Conservation (phyloP, 2,113 vertebrate genomes). For the Paramormyrops kingsleyae region DNA sequence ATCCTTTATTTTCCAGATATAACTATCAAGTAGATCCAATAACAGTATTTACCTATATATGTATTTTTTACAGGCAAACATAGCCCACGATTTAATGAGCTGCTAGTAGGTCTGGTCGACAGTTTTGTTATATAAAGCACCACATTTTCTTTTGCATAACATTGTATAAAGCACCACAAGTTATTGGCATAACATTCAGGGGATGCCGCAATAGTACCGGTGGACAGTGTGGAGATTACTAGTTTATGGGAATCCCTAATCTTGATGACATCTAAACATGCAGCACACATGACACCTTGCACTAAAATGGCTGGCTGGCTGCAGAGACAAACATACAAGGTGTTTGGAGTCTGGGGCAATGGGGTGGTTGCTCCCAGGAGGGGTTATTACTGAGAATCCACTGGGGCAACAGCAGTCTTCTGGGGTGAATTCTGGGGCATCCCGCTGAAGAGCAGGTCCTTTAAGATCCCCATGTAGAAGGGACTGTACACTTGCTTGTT, state of each 20-base stretch:
- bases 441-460: constrained; percentile 71
- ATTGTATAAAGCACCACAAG: constrained; percentile 11
- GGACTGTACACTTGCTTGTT: constrained; percentile 86
- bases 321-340: neutral
- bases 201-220: neutral
- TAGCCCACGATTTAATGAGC: constrained; percentile 7
- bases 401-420: constrained; percentile 25
- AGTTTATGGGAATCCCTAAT: neutral
- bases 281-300: neutral
- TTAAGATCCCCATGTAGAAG: constrained; percentile 83
- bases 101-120: neutral
- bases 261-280: neutral
- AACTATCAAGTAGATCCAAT: constrained; percentile 12
- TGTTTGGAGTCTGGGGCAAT: neutral
- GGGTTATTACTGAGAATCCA: constrained; percentile 35
- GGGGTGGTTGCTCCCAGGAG: neutral
- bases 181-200: neutral
- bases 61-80: neutral
- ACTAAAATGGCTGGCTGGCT: neutral
- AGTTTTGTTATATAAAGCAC: constrained; percentile 5
- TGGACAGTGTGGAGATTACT: neutral
- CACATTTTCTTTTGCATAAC: neutral
- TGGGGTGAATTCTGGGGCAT: constrained; percentile 33
- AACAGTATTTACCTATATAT: neutral
- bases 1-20: neutral